A percentile compares a stretch with the other conserved stretches of the same genome.
Evolutionary conservation across 2,888 invertebrate species (phyloP).

Genomic region (Dichetophora obliterata): DNA sequence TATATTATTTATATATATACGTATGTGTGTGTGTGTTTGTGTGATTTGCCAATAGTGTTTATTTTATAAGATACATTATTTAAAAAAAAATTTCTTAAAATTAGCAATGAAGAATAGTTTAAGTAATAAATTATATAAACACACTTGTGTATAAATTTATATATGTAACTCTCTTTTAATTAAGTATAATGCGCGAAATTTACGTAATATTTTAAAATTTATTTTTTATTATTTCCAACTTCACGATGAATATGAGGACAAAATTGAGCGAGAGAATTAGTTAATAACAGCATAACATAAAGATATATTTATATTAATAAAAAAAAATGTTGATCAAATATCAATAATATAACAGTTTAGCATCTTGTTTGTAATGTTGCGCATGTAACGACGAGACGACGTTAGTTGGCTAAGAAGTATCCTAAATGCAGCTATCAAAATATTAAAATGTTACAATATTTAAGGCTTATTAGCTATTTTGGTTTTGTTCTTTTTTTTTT

Average conservation of each 20-base stretch:
- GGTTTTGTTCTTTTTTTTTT: conserved; percentile 45
- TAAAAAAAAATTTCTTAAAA: conserved; percentile 26
- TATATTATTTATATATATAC: conserved; percentile 33
- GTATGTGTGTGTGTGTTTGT: conserved; percentile 17
- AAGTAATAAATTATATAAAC: conserved; percentile 29
- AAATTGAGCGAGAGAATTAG: conserved; percentile 13
- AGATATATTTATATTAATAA: conserved; percentile 1
- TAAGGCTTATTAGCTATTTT: conserved; percentile 43
- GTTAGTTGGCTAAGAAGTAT: background rate
- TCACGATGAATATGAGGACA: conserved; percentile 6
- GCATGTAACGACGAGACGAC: background rate
- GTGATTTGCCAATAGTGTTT: conserved; percentile 29
- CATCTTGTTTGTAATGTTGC: conserved; percentile 35
- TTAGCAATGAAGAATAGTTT: conserved; percentile 36
- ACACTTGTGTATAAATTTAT: conserved; percentile 1
- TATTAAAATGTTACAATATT: conserved; percentile 31
- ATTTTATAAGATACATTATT: conserved; percentile 37
- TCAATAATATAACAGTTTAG: conserved; percentile 39
- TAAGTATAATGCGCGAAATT: conserved; percentile 25
- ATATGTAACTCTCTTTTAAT: conserved; percentile 19
- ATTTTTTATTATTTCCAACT: background rate
- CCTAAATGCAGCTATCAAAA: conserved; percentile 25
- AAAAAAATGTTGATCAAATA: conserved; percentile 26
- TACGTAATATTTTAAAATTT: conserved; percentile 10
- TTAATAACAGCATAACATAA: conserved; percentile 27